Evolutionary conservation across 2,113 vertebrate species (phyloP).

Genomic region (Melospiza georgiana): DNA sequence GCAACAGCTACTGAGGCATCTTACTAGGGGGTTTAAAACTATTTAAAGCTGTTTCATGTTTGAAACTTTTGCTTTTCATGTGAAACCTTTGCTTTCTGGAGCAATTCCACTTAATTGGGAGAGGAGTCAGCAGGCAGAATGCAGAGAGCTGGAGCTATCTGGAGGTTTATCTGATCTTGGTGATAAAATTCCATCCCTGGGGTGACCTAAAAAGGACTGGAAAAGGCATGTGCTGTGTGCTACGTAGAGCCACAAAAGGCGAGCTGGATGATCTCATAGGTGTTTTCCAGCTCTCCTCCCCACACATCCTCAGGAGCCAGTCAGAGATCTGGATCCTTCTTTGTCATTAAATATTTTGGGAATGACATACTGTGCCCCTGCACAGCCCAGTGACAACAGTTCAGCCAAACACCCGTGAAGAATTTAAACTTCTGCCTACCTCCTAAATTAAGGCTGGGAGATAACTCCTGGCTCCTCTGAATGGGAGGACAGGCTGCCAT

Average conservation of each 20-base stretch:
- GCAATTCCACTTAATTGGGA: not conserved
- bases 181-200: conserved; percentile 58
- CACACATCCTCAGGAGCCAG: not conserved
- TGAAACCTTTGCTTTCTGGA: not conserved
- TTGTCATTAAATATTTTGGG: conserved; percentile 42
- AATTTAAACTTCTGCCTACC: not conserved
- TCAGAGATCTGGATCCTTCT: conserved; percentile 18
- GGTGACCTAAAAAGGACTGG: conserved; percentile 61
- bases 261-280: conserved; percentile 38
- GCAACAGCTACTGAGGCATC: not conserved
- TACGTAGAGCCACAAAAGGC: not conserved
- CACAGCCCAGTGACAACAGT: conserved; percentile 14
- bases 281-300: conserved; percentile 58
- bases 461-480: not conserved
- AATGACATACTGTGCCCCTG: conserved; percentile 25
- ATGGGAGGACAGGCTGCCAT: not conserved
- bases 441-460: not conserved
- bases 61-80: not conserved
- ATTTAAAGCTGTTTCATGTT: not conserved
- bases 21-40: not conserved
- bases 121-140: not conserved
- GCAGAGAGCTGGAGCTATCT: not conserved
- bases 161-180: conserved; percentile 39
- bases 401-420: not conserved
- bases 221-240: conserved; percentile 43